phyloP scores from a whole-genome alignment of 2,113 vertebrate species.

The Salvelinus alpinus region DNA sequence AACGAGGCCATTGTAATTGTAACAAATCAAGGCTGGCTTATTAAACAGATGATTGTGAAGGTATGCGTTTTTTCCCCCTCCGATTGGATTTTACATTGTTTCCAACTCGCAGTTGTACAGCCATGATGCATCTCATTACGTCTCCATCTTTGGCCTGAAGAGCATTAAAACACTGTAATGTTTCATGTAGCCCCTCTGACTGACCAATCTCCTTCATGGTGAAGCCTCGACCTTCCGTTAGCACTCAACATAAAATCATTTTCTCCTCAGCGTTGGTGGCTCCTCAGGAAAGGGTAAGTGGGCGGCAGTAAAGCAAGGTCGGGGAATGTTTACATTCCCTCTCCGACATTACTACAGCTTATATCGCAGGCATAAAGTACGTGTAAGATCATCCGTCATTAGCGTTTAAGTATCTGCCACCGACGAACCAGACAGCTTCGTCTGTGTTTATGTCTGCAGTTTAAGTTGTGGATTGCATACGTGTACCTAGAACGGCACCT shows the following conservation, averaged over 20 bases:
- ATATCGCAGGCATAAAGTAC: constrained; percentile 24
- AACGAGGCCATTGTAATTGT: not conserved
- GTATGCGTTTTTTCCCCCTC: too few relatives aligned
- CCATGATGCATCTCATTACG: too few relatives aligned
- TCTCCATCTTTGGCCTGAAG: too few relatives aligned
- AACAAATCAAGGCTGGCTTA: not conserved
- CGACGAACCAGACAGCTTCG: not conserved
- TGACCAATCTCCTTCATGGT: too few relatives aligned
- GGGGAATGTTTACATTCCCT: constrained; percentile 7
- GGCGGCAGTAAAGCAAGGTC: constrained; percentile 25
- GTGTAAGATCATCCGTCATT: constrained; percentile 11
- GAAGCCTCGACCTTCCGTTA: too few relatives aligned
- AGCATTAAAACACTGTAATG: too few relatives aligned
- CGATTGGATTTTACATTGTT: too few relatives aligned
- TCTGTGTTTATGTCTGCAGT: constrained; percentile 2
- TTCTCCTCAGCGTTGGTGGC: not conserved
- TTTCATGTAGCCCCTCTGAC: too few relatives aligned
- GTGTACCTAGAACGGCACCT: not conserved
- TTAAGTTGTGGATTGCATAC: constrained; percentile 1
- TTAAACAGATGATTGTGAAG: too few relatives aligned
- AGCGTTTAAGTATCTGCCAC: constrained; percentile 16
- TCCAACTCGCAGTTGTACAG: too few relatives aligned
- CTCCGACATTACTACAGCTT: constrained; percentile 12
- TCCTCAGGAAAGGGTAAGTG: not conserved
- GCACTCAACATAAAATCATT: not conserved